A percentile compares a stretch with the other conserved stretches of the same genome.
phyloP scores from a whole-genome alignment of 2,113 vertebrate genomes.

The Lethenteron camtschaticum region DNA sequence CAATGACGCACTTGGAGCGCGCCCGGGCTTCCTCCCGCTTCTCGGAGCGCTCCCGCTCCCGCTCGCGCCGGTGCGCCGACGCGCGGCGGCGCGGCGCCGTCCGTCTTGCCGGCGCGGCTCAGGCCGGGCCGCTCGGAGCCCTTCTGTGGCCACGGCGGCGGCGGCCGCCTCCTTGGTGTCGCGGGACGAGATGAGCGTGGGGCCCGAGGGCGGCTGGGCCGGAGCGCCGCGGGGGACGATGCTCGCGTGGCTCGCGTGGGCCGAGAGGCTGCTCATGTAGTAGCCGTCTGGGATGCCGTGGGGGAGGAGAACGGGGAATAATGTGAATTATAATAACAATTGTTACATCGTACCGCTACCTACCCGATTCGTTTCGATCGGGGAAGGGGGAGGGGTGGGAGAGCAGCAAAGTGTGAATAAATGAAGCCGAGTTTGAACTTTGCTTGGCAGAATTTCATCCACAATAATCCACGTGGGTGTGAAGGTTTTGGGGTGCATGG shows the following conservation, averaged over 20 bases:
- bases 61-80: background rate
- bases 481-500: no score
- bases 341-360: no score
- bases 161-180: background rate
- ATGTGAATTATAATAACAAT: no score
- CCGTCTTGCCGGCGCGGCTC: slow-evolving; percentile 2
- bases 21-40: background rate
- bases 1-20: background rate
- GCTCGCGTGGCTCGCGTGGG: slow-evolving; percentile 2
- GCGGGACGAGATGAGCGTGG: no score
- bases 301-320: no score
- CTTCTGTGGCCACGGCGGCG: no score
- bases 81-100: background rate
- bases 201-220: background rate
- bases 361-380: no score
- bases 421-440: no score
- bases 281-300: background rate
- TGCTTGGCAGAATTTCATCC: no score
- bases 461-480: no score
- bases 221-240: background rate
- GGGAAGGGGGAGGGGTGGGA: no score
- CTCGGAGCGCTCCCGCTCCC: slow-evolving; percentile 2
- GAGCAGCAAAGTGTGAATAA: no score
- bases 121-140: slow-evolving; percentile 3
- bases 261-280: background rate